phyloP scores from a whole-genome alignment of 37 sponge, comb jelly and placozoan genomes.

The Cladorhizidae sp. region DNA sequence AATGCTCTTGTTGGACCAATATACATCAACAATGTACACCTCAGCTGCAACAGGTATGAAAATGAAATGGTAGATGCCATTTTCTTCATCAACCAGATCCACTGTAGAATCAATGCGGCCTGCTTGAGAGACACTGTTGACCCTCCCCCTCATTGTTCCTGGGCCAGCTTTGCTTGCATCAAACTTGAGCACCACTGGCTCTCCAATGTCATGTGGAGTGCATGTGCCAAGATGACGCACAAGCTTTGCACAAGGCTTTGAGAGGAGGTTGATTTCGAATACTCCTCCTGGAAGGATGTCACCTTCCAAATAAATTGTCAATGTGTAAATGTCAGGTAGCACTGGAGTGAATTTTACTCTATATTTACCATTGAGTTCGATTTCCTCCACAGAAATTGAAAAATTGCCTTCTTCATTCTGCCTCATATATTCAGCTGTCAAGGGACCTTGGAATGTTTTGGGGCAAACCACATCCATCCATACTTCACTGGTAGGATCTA shows the following conservation, averaged over 20 bases:
- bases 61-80: slow-evolving; percentile 5
- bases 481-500: neutral
- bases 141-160: slow-evolving; percentile 44
- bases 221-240: slow-evolving; percentile 14
- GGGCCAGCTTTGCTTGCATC: slow-evolving; percentile 62
- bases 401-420: slow-evolving; percentile 20
- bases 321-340: slow-evolving; percentile 29
- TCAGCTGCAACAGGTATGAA: slow-evolving; percentile 31
- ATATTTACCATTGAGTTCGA: neutral
- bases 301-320: slow-evolving; percentile 47
- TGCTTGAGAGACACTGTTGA: neutral
- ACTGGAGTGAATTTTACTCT: slow-evolving; percentile 37
- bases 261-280: slow-evolving; percentile 28
- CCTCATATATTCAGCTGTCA: slow-evolving; percentile 30
- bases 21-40: slow-evolving; percentile 40
- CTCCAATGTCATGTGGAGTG: neutral
- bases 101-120: neutral
- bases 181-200: slow-evolving; percentile 23
- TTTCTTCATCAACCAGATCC: neutral
- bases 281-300: slow-evolving; percentile 43
- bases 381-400: neutral
- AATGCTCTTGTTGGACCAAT: slow-evolving; percentile 31
- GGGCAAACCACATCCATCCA: slow-evolving; percentile 28
- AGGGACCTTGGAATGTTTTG: slow-evolving; percentile 40
- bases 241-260: neutral